Base-by-base conservation (phyloP, 2,888 invertebrate species). In the Panopea generosa region DNA sequence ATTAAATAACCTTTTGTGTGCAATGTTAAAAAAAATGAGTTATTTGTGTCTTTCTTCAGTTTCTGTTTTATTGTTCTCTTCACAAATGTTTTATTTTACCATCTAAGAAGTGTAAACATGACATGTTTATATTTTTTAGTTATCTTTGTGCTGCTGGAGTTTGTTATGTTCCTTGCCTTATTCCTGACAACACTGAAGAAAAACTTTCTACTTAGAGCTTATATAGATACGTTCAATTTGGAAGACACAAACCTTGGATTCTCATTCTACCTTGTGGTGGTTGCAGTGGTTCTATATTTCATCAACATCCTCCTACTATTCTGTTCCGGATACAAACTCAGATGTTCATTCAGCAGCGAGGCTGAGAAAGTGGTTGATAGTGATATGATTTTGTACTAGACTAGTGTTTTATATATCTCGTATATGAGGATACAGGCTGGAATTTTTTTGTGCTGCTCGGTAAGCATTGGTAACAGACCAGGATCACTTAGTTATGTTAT, bases 251-350 rank as follows among this genome's bases (percentile, higher is more conserved):
- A 95, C 84, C 94, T 97, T 47, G 97, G 97, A 60, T 95, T 96
- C 87, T 98, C 98, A 4, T 98, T 97, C 92, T 98, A 97, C 96
- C 96, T 96, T 86, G 95, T 96, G 9, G 95, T 96, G 2, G 95
- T 95, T 7, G 95, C 96, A 0, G 94, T 95, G 0, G 93, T 95
- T 57, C 94, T 96, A 2, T 96, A 95, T 82, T 94, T 96, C 76
- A 92, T 96, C 59, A 97, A 96, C 93, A 94, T 96, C 83, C 94
- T 96, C 3, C 94, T 96, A 79, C 94, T 97, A 20, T 94, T 95
- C 72, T 94, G 96, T 83, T 96, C 96, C 16, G 95, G 95, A 80
- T 95, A 95, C 50, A 96, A 96, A 87, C 94, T 89, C 65, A 68
- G 95, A 95, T 84, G 91, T 83, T 86, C 95, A 95, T 90, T 95